Evolutionary conservation across 2,888 invertebrate species (phyloP), one percentile per base, ranked within the genome.

Genomic region (Agrotis puta): DNA sequence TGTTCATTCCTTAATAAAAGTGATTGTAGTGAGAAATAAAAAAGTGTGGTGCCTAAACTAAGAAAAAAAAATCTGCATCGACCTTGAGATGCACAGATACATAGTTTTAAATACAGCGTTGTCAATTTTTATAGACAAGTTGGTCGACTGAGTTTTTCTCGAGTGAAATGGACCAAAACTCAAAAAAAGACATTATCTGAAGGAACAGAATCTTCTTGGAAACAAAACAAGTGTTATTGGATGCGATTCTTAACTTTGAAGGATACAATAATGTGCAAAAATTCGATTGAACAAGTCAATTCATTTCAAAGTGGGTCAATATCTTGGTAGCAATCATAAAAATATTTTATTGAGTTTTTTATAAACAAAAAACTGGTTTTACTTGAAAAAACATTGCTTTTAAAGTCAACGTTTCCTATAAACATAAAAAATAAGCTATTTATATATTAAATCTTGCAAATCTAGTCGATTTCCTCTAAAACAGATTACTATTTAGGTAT

Each of bases 371-470:
- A 39, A 77, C 20, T 69, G 13, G 57, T 77, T 69, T 70, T 33
- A 27, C 50, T 58, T 58, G 20, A 57, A 27, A 0, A 64, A 47
- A 74, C 43, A 50, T 27, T 14, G 14, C 2, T 62, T 18, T 27
- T 2, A 14, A n/a, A 51, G 11, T 48, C n/a, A 4, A 50, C 3
- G 6, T 43, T 45, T 70, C 77, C n/a, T 48, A 18, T 54, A 45
- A 59, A 50, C 61, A 20, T 50, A 18, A 24, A 61, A 24, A 4
- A 18, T 27, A 47, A 2, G 11, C 0, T n/a, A 67, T 45, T 67
- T 33, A 0, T n/a, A 16, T 57, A n/a, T 13, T 58, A 43, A 33
- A 77, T 53, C 70, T 70, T 43, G 43, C 18, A 43, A 50, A 27
- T 33, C 5, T 24, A 45, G 2, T 13, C 16, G 16, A 39, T 47